phyloP scores from a whole-genome alignment of 2,888 invertebrate genomes.

The Eilema sororculum region DNA sequence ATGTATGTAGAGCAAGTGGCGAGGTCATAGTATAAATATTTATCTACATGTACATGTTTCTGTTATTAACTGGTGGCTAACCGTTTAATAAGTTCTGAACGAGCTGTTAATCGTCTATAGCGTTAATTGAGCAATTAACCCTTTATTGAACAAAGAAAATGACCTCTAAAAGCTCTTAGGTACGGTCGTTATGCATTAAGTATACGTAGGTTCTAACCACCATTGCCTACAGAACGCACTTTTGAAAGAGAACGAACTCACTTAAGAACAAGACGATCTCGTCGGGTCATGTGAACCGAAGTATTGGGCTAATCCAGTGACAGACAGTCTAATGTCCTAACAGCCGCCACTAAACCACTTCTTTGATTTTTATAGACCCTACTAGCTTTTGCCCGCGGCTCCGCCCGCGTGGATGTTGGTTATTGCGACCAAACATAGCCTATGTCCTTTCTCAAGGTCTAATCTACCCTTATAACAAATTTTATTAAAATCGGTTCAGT shows the following conservation, averaged over 20 bases:
- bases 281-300: background rate
- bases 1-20: conserved; percentile 19
- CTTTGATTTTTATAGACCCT: background rate
- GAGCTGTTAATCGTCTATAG: conserved; percentile 22
- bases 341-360: background rate
- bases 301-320: background rate
- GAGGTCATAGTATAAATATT: conserved; percentile 16
- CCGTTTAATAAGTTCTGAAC: conserved; percentile 25
- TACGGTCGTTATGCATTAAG: background rate
- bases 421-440: no score
- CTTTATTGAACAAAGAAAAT: conserved; percentile 12
- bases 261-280: background rate
- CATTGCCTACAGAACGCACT: background rate
- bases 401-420: no score
- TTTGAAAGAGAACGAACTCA: background rate
- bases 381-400: no score
- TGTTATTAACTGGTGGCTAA: conserved; percentile 31
- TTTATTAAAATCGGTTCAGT: no score
- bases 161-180: background rate
- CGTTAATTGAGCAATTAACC: conserved; percentile 40
- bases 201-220: background rate
- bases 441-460: no score
- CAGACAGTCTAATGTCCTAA: no score
- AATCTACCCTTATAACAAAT: no score
- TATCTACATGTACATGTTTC: conserved; percentile 6